These are phyloP conservation scores for Sinodicranocentrus sp. DNA, from an alignment of 2,888 invertebrate genomes.

Conservation along the genomic window DNA sequence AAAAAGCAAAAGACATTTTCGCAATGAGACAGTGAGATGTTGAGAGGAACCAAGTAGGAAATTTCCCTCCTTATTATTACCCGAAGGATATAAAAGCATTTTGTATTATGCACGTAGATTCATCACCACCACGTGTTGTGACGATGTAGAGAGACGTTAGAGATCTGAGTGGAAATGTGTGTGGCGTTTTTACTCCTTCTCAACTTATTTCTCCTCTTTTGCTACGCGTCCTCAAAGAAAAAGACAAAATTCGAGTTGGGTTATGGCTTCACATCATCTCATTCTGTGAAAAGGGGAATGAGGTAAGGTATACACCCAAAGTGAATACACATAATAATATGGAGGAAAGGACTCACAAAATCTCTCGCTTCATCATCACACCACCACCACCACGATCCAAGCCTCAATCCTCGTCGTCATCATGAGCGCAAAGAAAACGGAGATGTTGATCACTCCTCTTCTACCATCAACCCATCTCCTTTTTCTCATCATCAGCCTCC, in stretches of 20 bases:
- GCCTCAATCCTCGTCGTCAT: neutral
- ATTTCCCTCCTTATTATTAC: conserved; percentile 8
- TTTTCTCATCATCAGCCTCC: conserved; percentile 1
- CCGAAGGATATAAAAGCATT: neutral
- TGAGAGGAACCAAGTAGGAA: too few relatives aligned
- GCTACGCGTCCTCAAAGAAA: too few relatives aligned
- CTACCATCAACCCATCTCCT: too few relatives aligned
- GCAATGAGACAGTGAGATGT: neutral
- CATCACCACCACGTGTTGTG: neutral
- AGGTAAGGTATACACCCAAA: neutral
- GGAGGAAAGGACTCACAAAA: conserved; percentile 2
- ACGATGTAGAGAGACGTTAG: neutral
- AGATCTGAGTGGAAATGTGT: conserved; percentile 2
- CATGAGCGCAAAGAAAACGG: conserved; percentile 11
- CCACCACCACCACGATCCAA: neutral
- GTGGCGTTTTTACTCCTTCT: conserved; percentile 5
- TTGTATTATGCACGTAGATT: neutral
- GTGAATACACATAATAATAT: neutral
- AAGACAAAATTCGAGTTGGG: conserved; percentile 16
- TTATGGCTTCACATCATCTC: conserved; percentile 5
- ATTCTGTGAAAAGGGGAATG: neutral
- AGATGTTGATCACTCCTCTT: conserved; percentile 14
- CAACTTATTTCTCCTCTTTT: conserved; percentile 9
- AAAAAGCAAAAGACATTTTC: neutral
- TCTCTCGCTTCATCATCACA: conserved; percentile 20